A percentile compares a stretch with the other conserved stretches of the same genome.
Evolutionary conservation across 2,113 vertebrate genomes (phyloP).

Genomic region (Cyanoderma ruficeps): DNA sequence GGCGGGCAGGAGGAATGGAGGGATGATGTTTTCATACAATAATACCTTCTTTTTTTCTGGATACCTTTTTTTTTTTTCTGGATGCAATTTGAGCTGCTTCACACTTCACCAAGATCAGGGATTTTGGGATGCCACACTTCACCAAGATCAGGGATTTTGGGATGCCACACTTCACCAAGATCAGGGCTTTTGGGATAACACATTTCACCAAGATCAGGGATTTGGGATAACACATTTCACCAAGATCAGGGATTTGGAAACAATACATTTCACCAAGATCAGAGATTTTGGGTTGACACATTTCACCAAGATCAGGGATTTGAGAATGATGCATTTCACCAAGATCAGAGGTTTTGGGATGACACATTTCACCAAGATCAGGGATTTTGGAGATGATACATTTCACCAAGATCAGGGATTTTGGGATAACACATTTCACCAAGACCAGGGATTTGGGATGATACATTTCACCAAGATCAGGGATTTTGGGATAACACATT

Average conservation of each 20-base stretch:
- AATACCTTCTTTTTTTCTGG: not conserved
- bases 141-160: not conserved
- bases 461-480: no score
- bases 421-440: not conserved
- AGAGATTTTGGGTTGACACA: not conserved
- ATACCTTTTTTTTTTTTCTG: not conserved
- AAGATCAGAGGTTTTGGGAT: not conserved
- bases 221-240: not conserved
- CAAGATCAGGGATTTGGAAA: not conserved
- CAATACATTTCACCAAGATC: no score
- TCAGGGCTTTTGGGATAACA: not conserved
- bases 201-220: not conserved
- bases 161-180: not conserved
- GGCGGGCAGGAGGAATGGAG: not conserved
- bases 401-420: not conserved
- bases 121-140: not conserved
- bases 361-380: not conserved
- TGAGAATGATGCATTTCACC: no score
- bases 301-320: not conserved
- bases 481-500: not conserved
- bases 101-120: not conserved
- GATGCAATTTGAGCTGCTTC: slow-evolving; percentile 16
- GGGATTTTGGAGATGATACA: not conserved
- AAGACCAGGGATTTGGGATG: not conserved
- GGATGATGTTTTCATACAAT: slow-evolving; percentile 46